Conservation (phyloP, 2,797 vertebrate genomes). For the Clarias pachynema region DNA sequence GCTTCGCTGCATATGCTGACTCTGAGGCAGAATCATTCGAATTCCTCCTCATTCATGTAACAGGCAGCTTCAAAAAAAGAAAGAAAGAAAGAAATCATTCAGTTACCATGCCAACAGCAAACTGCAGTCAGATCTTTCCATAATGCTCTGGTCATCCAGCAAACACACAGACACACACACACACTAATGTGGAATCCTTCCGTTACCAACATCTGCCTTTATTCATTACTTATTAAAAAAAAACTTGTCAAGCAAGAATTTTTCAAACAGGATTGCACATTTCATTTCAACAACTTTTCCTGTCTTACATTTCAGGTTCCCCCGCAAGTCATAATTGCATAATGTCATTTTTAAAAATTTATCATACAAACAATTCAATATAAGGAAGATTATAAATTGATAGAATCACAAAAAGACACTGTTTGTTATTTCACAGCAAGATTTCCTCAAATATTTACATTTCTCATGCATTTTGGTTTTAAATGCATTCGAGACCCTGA, state of each 20-base stretch:
- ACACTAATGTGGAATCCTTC: background rate
- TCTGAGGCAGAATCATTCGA: conserved; percentile 47
- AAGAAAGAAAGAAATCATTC: conserved; percentile 44
- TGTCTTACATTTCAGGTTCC: background rate
- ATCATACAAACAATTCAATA: no score
- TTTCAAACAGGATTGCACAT: background rate
- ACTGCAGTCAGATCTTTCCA: conserved; percentile 41
- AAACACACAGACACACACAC: background rate
- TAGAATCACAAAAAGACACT: background rate
- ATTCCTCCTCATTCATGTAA: conserved; percentile 59
- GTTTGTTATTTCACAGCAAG: background rate
- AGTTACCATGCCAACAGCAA: conserved; percentile 73
- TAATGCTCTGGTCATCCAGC: conserved; percentile 1
- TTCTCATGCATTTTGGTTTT: background rate
- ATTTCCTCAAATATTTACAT: background rate
- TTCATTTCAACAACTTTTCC: background rate
- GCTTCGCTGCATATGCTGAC: conserved; percentile 21
- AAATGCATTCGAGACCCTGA: background rate
- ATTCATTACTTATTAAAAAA: background rate
- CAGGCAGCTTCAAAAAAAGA: conserved; percentile 44
- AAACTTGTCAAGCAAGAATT: background rate
- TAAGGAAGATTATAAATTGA: background rate
- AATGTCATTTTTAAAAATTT: no score
- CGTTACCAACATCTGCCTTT: conserved; percentile 23
- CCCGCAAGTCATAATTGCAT: background rate